Evolutionary conservation across 2,113 vertebrate genomes (phyloP), one percentile per base, ranked within the genome.

Genomic region (Dinomys branickii): DNA sequence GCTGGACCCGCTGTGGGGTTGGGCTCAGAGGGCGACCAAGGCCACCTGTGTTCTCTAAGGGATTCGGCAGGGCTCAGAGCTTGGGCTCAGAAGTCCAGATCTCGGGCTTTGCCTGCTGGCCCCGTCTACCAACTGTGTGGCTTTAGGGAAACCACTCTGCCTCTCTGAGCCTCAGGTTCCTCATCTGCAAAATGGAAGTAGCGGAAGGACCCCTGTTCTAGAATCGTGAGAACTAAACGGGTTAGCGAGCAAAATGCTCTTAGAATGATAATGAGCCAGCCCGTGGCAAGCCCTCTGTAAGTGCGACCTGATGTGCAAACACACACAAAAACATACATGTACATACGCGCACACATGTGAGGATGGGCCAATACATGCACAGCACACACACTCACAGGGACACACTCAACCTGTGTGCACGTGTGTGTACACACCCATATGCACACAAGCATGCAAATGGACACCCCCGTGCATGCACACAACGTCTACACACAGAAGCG

Each of bases 1-100:
- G 38, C 30, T 16, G 6, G 30, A 26, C 20, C 0, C 73, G 0
- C 9, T 1, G n/a, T 7, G 33, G 38, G 14, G 17, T 12, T 33
- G 14, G 47, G 77, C 30, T 80, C 47, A 10, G 38, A 78, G 44
- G 73, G 44, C 0, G 13, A 17, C 26, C 26, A 17, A 41, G 5
- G 71, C 47, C 16, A 24, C 6, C 44, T 33, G 1, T 1, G 30
- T 35, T 30, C 24, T 19, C 47, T 33, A 6, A 35, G 30, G 7
- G 80, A n/a, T 0, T 6, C 22, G n/a, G 8, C 1, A 7, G 69
- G 16, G 44, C 4, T 58, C 33, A 26, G 59, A 54, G 20, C 0
- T 0, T 4, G 61, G 61, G n/a, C n/a, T 71, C 52, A 1, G 1
- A 13, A 1, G 16, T 33, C 28, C 1, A 28, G 44, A 44, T 22